Evolutionary conservation across 2,113 vertebrate genomes (phyloP).

Genomic region (Lasiurus borealis): DNA sequence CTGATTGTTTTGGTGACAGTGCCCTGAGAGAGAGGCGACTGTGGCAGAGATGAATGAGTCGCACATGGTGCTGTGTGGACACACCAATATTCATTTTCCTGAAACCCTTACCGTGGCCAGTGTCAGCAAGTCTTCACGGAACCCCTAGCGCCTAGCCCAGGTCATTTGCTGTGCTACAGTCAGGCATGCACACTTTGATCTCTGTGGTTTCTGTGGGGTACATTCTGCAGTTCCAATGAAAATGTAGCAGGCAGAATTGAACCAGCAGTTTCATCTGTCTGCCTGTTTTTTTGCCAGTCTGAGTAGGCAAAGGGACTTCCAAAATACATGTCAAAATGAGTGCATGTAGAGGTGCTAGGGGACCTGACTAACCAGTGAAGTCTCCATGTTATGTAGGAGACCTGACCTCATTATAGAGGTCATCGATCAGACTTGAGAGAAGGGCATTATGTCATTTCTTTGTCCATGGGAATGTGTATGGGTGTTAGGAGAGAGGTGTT

Average conservation of each 20-base stretch:
- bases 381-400: background rate
- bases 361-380: background rate
- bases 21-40: conserved; percentile 13
- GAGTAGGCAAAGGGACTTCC: background rate
- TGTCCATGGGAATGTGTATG: background rate
- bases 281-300: background rate
- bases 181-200: background rate
- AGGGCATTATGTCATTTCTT: background rate
- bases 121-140: background rate
- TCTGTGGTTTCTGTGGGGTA: background rate
- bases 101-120: background rate
- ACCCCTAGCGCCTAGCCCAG: too few species aligned
- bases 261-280: background rate
- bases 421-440: background rate
- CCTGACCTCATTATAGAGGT: background rate
- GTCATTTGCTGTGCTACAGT: background rate
- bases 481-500: background rate
- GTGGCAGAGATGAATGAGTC: background rate
- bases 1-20: background rate
- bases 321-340: background rate
- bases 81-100: background rate
- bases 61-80: background rate
- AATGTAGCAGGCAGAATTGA: background rate
- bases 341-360: background rate
- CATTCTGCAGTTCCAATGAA: background rate